A percentile compares a stretch with the other conserved stretches of the same genome.
phyloP scores from a whole-genome alignment of 2,113 vertebrate genomes.

The Neomonachus schauinslandi region DNA sequence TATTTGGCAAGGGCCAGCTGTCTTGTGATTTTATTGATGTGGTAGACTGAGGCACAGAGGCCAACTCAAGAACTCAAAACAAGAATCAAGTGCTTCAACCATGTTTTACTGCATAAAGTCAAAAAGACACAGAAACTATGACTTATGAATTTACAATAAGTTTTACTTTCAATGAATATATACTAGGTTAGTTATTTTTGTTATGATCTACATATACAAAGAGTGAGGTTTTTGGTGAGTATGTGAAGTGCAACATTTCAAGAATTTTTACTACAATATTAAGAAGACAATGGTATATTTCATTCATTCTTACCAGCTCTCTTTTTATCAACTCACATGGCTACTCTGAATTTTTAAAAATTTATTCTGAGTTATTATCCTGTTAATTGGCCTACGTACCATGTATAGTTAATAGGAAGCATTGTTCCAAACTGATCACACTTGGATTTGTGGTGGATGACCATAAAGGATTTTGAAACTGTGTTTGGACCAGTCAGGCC shows the following conservation, averaged over 20 bases:
- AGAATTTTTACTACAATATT: background rate
- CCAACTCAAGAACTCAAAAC: background rate
- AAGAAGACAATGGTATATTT: background rate
- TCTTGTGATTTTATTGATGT: constrained; percentile 27
- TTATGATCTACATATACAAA: background rate
- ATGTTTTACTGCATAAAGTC: background rate
- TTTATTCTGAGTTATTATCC: background rate
- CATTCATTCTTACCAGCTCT: background rate
- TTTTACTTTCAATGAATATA: background rate
- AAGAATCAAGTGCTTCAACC: background rate
- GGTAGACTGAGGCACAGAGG: constrained; percentile 64
- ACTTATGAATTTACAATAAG: background rate
- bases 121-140: background rate
- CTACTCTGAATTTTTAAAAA: background rate
- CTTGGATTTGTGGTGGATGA: background rate
- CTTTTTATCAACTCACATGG: background rate
- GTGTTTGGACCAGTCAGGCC: background rate
- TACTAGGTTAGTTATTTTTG: background rate
- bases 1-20: background rate
- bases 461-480: background rate
- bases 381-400: constrained; percentile 15
- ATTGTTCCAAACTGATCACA: background rate
- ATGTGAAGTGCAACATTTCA: background rate
- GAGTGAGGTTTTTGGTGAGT: background rate
- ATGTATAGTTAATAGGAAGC: background rate